phyloP scores from a whole-genome alignment of 1,140 invertebrate species.

The Branchinecta lindahli region DNA sequence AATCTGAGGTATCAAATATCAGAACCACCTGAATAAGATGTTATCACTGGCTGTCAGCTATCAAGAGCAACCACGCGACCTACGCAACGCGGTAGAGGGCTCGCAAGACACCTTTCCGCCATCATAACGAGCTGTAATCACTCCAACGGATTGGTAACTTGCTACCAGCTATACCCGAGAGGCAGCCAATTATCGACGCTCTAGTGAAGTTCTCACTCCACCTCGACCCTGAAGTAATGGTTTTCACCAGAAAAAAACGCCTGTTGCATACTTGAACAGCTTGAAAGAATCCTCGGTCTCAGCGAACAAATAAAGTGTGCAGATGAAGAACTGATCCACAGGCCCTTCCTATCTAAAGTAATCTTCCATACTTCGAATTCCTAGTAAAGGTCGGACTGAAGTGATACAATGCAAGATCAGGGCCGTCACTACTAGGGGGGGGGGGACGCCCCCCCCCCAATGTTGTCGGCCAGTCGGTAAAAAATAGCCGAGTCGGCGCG shows the following conservation, averaged over 20 bases:
- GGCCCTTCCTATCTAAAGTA: too few species aligned
- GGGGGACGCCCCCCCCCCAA: too few species aligned
- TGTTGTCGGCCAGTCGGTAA: too few species aligned
- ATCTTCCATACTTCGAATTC: too few species aligned
- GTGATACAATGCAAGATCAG: too few species aligned
- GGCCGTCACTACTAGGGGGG: too few species aligned
- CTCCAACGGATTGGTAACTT: conserved; percentile 6
- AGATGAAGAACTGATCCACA: too few species aligned
- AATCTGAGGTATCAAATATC: not conserved
- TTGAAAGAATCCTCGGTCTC: too few species aligned
- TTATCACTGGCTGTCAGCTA: conserved; percentile 5
- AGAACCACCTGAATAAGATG: not conserved
- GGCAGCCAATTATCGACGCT: conserved; percentile 7
- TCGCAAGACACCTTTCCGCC: conserved; percentile 2
- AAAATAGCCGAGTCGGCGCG: too few species aligned
- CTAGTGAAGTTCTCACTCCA: not conserved
- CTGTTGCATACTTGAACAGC: too few species aligned
- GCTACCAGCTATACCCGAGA: conserved; percentile 4
- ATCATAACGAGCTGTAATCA: conserved; percentile 8
- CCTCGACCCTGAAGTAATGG: not conserved
- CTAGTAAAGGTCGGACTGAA: too few species aligned
- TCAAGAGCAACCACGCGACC: conserved; percentile 7
- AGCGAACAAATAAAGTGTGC: too few species aligned
- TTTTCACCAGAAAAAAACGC: not conserved
- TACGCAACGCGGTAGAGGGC: conserved; percentile 1